phyloP scores from a whole-genome alignment of 53 echinoderm and acorn worm species.

The Luidia sarsii region DNA sequence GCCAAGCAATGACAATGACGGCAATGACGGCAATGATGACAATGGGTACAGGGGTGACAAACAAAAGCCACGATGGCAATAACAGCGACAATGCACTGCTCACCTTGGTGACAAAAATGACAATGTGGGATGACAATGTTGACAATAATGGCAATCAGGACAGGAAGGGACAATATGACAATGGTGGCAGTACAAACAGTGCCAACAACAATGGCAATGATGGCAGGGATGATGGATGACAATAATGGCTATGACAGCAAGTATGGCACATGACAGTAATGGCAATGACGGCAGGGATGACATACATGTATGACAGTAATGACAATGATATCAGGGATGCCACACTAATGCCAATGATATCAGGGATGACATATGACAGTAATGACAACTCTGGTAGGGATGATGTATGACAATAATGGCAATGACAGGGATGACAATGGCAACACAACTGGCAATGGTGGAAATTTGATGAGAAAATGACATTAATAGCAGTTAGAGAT shows the following conservation, averaged over 20 bases:
- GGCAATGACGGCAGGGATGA: neutral
- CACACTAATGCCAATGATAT: too few relatives aligned
- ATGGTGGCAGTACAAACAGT: too few relatives aligned
- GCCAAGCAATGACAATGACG: neutral
- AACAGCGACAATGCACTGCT: neutral
- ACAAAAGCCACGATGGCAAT: neutral
- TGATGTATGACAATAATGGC: neutral
- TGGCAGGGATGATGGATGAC: too few relatives aligned
- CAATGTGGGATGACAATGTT: slow-evolving; percentile 7
- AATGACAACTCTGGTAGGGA: neutral
- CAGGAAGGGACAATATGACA: neutral
- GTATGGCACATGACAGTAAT: neutral
- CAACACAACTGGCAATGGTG: neutral
- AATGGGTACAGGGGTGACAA: neutral
- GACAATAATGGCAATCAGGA: neutral
- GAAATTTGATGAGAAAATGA: too few relatives aligned
- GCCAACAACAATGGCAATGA: too few relatives aligned
- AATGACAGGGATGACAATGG: neutral
- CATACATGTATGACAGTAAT: too few relatives aligned
- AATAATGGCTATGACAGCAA: too few relatives aligned
- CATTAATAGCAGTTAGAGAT: neutral
- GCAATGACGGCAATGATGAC: neutral
- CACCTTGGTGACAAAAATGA: slow-evolving; percentile 6
- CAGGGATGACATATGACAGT: too few relatives aligned
- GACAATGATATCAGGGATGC: too few relatives aligned